phyloP scores from a whole-genome alignment of 2,113 vertebrate species.

The Sapayoa aenigma region DNA sequence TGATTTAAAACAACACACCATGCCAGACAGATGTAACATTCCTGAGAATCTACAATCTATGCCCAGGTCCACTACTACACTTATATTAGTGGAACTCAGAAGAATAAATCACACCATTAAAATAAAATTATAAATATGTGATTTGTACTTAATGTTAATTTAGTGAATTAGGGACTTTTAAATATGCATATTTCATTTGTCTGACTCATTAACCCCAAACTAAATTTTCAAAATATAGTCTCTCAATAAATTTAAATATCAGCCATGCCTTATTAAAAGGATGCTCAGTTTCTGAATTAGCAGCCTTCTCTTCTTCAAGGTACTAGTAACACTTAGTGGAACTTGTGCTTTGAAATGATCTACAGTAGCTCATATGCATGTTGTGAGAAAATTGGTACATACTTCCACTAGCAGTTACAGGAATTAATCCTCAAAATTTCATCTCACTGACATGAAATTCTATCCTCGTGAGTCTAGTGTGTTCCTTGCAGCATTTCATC shows the following conservation, averaged over 20 bases:
- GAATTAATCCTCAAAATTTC: constrained; percentile 8
- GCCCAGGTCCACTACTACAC: neutral
- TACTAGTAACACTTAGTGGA: neutral
- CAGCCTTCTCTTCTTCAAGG: neutral
- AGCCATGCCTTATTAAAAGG: neutral
- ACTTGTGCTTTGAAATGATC: neutral
- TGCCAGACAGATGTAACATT: neutral
- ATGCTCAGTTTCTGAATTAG: neutral
- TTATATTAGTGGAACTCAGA: neutral
- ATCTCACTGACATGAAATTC: neutral
- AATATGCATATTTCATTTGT: neutral
- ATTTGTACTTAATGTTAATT: neutral
- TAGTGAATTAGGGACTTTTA: neutral
- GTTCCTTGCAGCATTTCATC: constrained; percentile 23
- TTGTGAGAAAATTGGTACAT: constrained; percentile 10
- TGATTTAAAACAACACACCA: neutral
- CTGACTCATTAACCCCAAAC: neutral
- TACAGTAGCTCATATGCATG: neutral
- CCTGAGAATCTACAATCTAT: neutral
- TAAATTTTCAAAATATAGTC: neutral
- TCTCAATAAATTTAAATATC: neutral
- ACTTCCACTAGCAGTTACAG: neutral
- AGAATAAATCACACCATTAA: neutral
- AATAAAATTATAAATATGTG: neutral
- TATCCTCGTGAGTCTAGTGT: neutral